A percentile compares a stretch with the other conserved stretches of the same genome.
Evolutionary conservation across 2,797 vertebrate species (phyloP).

Genomic region (Rhynchotus rufescens): DNA sequence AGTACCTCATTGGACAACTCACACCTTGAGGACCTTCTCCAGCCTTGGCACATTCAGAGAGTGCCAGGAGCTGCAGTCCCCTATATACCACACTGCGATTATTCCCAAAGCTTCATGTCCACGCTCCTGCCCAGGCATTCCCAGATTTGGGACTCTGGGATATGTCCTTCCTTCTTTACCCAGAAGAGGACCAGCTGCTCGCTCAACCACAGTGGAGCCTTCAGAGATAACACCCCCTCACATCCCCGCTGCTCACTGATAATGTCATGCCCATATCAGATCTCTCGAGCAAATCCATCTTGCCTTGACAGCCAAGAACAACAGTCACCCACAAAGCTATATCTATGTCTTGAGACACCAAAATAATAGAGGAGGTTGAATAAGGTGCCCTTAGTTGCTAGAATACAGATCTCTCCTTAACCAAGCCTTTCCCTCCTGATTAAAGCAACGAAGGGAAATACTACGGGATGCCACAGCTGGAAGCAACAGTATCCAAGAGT

Average conservation of each 20-base stretch:
- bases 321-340: slow-evolving; percentile 31
- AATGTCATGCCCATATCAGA: slow-evolving; percentile 45
- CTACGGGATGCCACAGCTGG: background rate
- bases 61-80: accelerated
- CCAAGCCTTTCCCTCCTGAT: background rate
- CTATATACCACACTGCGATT: accelerated
- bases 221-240: slow-evolving; percentile 25
- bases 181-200: slow-evolving; percentile 34
- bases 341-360: slow-evolving; percentile 10
- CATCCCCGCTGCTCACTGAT: slow-evolving; percentile 6
- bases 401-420: background rate
- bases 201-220: background rate
- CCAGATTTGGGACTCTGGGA: slow-evolving; percentile 1
- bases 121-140: background rate
- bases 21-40: background rate
- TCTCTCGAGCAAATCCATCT: slow-evolving; percentile 55
- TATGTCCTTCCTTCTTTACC: slow-evolving; percentile 17
- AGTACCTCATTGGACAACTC: background rate
- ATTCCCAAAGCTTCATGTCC: background rate
- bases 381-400: background rate
- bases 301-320: slow-evolving; percentile 63
- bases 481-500: background rate
- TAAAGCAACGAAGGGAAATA: background rate
- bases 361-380: background rate
- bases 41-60: background rate